phyloP scores from a whole-genome alignment of 2,797 vertebrate species.

The Siniperca scherzeri region DNA sequence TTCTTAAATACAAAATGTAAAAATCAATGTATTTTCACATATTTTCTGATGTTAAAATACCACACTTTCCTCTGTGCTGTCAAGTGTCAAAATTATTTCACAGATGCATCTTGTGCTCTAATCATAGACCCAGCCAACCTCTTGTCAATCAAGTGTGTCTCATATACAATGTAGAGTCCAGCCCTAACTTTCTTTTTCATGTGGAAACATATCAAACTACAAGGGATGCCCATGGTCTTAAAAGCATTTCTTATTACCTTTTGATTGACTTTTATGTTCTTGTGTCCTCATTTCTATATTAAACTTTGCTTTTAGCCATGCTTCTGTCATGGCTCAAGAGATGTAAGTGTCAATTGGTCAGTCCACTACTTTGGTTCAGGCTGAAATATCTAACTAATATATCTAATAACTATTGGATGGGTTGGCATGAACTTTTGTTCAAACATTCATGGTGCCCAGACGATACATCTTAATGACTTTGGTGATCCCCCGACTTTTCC shows the following conservation, averaged over 20 bases:
- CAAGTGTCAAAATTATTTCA: neutral
- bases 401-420: neutral
- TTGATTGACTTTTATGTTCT: neutral
- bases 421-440: conserved; percentile 5
- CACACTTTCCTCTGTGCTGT: neutral
- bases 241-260: neutral
- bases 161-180: neutral
- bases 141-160: neutral
- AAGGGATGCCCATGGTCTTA: neutral
- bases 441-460: conserved; percentile 12
- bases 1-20: neutral
- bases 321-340: neutral
- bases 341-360: neutral
- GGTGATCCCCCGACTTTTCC: neutral
- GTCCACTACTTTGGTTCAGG: neutral
- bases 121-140: neutral
- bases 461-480: conserved; percentile 3
- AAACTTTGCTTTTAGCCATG: neutral
- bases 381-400: conserved; percentile 24
- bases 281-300: neutral
- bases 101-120: neutral
- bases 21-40: neutral
- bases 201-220: neutral
- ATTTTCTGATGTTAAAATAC: neutral
- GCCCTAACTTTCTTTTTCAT: neutral